phyloP scores from a whole-genome alignment of 2,113 vertebrate species.

The Anseranas semipalmata region DNA sequence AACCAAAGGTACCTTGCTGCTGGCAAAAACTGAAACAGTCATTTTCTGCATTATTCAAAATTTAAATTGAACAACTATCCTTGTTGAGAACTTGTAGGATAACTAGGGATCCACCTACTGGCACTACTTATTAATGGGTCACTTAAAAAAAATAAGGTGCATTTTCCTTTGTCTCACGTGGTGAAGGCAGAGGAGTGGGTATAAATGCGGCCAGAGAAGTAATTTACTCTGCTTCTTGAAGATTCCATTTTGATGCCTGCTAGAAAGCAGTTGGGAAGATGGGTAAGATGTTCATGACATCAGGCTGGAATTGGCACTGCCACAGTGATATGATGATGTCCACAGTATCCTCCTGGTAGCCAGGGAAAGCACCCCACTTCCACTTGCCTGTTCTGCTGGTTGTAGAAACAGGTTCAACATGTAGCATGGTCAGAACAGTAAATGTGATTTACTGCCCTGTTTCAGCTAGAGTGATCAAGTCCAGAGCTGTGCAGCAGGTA shows the following conservation, averaged over 20 bases:
- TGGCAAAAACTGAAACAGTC: not conserved
- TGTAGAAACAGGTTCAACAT: not conserved
- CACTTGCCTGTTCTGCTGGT: not conserved
- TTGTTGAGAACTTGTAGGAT: not conserved
- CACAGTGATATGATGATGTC: not conserved
- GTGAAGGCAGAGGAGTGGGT: not conserved
- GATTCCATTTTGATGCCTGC: not conserved
- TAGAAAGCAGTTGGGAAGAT: not conserved
- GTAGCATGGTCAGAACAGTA: not conserved
- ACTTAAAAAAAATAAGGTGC: accelerated
- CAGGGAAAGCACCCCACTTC: not conserved
- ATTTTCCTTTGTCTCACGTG: not conserved
- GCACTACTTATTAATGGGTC: not conserved
- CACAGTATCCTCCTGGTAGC: not conserved
- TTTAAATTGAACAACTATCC: not conserved
- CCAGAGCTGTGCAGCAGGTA: not conserved
- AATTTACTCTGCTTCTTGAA: not conserved
- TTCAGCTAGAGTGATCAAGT: not conserved
- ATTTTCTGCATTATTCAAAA: not conserved
- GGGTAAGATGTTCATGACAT: not conserved
- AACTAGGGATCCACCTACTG: not conserved
- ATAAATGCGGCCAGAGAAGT: not conserved
- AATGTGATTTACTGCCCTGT: not conserved
- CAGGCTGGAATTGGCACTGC: not conserved
- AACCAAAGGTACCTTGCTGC: not conserved